Base-by-base conservation (phyloP, 2,888 invertebrate species). In the Deilephila elpenor region DNA sequence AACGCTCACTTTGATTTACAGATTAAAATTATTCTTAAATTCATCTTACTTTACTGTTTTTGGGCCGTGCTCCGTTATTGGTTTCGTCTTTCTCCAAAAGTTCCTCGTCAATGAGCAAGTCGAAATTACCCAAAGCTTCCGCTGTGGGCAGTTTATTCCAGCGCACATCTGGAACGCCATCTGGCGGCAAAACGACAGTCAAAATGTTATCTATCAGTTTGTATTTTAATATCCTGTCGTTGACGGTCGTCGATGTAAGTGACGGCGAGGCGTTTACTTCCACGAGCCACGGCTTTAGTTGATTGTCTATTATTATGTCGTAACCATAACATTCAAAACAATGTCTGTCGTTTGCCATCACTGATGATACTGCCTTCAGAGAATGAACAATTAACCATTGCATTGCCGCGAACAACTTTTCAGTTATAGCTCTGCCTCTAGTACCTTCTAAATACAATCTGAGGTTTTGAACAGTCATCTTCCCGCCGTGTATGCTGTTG, bases 181-280 rank as follows among this genome's bases (percentile, higher is more conserved):
- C 97, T 0, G 98, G 97, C 0, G 99, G 98, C 37, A 99, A 92
- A 0, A 99, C 98, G 59, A 99, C 96, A 8, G 98, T 97, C 80
- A 99, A 95, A 80, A 99, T 98, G 88, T 99, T 98, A 87, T 98
- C 98, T 79, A 99, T 97, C 70, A 99, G 94, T 92, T 98, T 98
- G 85, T 98, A 98, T 88, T 99, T 99, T 83, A 99, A 95, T 84
- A 98, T 98, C 80, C 99, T 95, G 91, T 99, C 99, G 85, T 98
- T 98, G 0, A 98, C 97, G 0, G 99, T 99, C 0, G 99, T 99
- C 0, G 99, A 98, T 1, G 98, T 98, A 76, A 99, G 90, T 0
- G 99, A 98, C 0, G 99, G 99, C 0, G 99, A 99, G 0, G 99
- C 98, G 87, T 99, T 99, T n/a, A 98, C 98, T 95, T 98, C 98